These are phyloP conservation scores for Tetramorium bicarinatum DNA, from an alignment of 2,888 invertebrate genomes.

Conservation along the genomic window DNA sequence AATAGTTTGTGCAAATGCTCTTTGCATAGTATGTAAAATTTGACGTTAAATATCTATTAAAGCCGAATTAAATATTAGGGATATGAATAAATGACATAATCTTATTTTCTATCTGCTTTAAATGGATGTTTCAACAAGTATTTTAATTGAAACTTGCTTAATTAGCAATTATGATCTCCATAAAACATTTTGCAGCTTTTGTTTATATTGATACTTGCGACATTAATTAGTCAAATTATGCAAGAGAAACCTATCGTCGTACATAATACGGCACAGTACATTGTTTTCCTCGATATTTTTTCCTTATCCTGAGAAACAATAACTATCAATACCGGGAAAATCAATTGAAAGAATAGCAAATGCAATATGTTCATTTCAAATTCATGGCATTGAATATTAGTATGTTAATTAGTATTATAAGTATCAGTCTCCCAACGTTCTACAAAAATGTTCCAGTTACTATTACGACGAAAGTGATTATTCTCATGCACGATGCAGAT, in stretches of 20 bases:
- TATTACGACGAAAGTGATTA: constrained; percentile 7
- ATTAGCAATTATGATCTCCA: constrained; percentile 15
- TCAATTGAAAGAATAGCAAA: background rate
- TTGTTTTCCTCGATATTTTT: background rate
- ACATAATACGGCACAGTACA: background rate
- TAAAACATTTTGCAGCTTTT: background rate
- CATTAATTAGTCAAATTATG: constrained; percentile 13
- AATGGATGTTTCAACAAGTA: background rate
- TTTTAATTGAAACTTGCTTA: background rate
- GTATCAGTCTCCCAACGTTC: background rate
- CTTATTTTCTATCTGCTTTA: background rate
- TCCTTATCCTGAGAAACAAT: background rate
- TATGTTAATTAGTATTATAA: background rate
- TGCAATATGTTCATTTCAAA: background rate
- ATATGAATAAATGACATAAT: background rate
- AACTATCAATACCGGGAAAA: background rate
- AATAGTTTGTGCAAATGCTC: background rate
- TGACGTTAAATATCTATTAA: background rate
- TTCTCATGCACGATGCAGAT: constrained; percentile 1
- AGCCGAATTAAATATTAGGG: background rate
- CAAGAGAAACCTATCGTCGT: background rate
- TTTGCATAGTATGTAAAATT: background rate
- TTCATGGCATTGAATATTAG: background rate
- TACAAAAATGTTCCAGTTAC: background rate
- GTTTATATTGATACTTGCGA: background rate